Conservation (phyloP, 2,888 invertebrate genomes). For the Sacculina carcini region DNA sequence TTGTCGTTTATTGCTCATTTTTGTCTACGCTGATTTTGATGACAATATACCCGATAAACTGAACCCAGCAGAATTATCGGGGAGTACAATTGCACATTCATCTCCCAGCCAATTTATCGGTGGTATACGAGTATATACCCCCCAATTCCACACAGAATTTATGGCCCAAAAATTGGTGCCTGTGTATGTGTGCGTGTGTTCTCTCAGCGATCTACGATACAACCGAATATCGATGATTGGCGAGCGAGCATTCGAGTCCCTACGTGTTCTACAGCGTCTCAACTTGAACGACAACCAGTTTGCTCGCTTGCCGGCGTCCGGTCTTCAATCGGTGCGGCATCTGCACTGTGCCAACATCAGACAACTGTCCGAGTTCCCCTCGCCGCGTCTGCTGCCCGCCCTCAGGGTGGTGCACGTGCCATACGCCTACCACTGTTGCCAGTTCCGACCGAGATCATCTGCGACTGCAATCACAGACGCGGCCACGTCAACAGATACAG, state of each 20-base stretch:
- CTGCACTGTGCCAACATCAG: slow-evolving; percentile 82
- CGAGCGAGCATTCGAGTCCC: slow-evolving; percentile 50
- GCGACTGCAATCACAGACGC: slow-evolving; percentile 16
- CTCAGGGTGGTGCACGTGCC: slow-evolving; percentile 61
- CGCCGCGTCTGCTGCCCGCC: slow-evolving; percentile 56
- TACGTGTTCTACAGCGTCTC: slow-evolving; percentile 57
- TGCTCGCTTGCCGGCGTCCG: slow-evolving; percentile 49
- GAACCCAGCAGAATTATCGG: no score
- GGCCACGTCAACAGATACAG: slow-evolving; percentile 17
- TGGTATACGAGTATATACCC: no score
- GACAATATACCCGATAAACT: no score
- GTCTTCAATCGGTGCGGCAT: slow-evolving; percentile 49
- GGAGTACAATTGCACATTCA: no score
- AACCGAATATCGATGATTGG: slow-evolving; percentile 62
- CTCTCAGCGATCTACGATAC: slow-evolving; percentile 55
- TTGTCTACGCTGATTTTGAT: no score
- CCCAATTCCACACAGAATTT: no score
- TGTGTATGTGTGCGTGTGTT: background rate
- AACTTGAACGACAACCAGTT: slow-evolving; percentile 77
- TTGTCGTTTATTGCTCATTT: no score
- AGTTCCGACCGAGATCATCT: slow-evolving; percentile 29
- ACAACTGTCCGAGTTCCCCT: slow-evolving; percentile 55
- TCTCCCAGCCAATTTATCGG: no score
- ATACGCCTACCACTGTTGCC: slow-evolving; percentile 90
- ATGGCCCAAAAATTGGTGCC: background rate